Percentiles rank a stretch among this genome's conserved stretches.
These are phyloP conservation scores for Copsychus sechellarum DNA, from an alignment of 2,113 vertebrate species.

Conservation along the genomic window DNA sequence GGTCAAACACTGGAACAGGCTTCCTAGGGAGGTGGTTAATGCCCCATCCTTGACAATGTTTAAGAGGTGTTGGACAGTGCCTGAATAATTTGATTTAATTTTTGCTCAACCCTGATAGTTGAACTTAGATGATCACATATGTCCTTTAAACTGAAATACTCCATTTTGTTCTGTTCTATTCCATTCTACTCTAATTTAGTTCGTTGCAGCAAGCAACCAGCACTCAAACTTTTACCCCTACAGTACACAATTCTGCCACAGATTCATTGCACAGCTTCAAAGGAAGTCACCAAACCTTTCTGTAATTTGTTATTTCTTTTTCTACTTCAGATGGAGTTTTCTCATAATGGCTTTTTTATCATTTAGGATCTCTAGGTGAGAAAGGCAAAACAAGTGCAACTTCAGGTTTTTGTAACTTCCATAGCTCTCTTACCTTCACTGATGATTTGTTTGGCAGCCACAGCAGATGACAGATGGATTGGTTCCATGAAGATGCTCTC, in stretches of 20 bases:
- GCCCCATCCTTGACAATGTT: neutral
- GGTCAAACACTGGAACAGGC: neutral
- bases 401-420: neutral
- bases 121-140: neutral
- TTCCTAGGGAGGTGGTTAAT: neutral
- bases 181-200: neutral
- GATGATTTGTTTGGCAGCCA: slow-evolving; percentile 94
- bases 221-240: neutral
- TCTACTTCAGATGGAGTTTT: neutral
- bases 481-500: slow-evolving; percentile 98
- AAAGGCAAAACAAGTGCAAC: neutral
- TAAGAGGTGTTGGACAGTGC: neutral
- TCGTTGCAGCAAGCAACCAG: neutral
- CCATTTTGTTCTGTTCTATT: neutral
- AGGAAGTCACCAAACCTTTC: neutral
- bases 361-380: neutral
- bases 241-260: neutral
- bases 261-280: neutral
- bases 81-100: neutral
- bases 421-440: slow-evolving; percentile 82
- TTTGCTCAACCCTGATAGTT: neutral
- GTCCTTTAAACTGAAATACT: neutral
- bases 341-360: neutral
- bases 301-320: neutral
- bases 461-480: slow-evolving; percentile 90